Evolutionary conservation across 2,888 invertebrate genomes (phyloP).

Genomic region (Spodoptera picta): DNA sequence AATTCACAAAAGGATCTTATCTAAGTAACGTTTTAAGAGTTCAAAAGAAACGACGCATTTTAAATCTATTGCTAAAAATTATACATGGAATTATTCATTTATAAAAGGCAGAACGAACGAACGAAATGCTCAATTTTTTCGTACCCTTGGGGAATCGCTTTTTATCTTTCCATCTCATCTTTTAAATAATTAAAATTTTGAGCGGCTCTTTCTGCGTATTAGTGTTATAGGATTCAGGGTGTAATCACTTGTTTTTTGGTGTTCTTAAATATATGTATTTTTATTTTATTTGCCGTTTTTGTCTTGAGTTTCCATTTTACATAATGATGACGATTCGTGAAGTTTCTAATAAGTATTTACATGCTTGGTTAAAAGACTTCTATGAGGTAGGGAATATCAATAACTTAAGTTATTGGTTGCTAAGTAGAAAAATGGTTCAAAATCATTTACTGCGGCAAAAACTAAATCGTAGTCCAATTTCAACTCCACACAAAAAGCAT

Average conservation of each 20-base stretch:
- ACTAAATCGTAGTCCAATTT: constrained; percentile 25
- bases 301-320: background rate
- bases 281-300: background rate
- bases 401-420: too few relatives aligned
- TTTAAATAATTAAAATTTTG: constrained; percentile 69
- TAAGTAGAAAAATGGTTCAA: too few relatives aligned
- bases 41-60: constrained; percentile 65
- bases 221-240: constrained; percentile 51
- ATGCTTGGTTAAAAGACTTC: too few relatives aligned
- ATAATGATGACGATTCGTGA: background rate
- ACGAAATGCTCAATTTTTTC: constrained; percentile 61
- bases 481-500: constrained; percentile 16
- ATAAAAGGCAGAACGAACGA: constrained; percentile 59
- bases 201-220: constrained; percentile 56
- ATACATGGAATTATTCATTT: constrained; percentile 73
- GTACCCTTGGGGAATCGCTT: constrained; percentile 57
- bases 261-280: constrained; percentile 9
- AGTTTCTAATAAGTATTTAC: too few relatives aligned
- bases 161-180: constrained; percentile 64
- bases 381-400: too few relatives aligned
- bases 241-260: constrained; percentile 28
- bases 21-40: constrained; percentile 54
- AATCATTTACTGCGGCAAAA: background rate
- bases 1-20: constrained; percentile 54
- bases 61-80: constrained; percentile 66